A percentile compares a stretch with the other conserved stretches of the same genome.
These are phyloP conservation scores for Actinia tenebrosa DNA, from an alignment of 64 coral and sea anemone species.

Conservation along the genomic window DNA sequence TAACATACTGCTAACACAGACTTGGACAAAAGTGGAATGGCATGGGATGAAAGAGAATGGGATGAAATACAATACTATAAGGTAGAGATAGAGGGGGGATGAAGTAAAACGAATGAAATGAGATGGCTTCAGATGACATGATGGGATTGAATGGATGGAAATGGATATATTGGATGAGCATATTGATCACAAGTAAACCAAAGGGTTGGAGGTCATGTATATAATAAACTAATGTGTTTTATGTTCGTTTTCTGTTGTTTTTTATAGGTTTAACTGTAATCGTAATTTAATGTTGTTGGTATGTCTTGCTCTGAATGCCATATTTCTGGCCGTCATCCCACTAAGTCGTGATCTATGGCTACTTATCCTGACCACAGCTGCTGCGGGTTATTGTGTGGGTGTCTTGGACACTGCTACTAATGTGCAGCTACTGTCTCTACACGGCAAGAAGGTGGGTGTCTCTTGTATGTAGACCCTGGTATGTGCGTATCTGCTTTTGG, in stretches of 20 bases:
- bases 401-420: slow-evolving; percentile 85
- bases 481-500: no score
- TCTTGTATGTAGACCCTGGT: neutral
- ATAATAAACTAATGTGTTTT: neutral
- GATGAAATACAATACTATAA: neutral
- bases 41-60: neutral
- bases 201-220: no score
- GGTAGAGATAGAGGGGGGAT: no score
- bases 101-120: no score
- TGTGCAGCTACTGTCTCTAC: slow-evolving; percentile 68
- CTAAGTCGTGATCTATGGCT: slow-evolving; percentile 77
- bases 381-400: slow-evolving; percentile 78
- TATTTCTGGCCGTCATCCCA: slow-evolving; percentile 71
- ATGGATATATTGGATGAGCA: no score
- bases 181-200: no score
- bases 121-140: no score
- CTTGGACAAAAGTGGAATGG: neutral
- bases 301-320: slow-evolving; percentile 58
- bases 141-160: no score
- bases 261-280: slow-evolving; percentile 71
- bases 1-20: no score
- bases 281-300: slow-evolving; percentile 68
- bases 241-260: neutral
- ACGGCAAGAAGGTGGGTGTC: slow-evolving; percentile 64
- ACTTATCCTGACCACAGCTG: slow-evolving; percentile 67